Conservation (phyloP, 2,797 vertebrate species). For the Sebastes matsubarae region DNA sequence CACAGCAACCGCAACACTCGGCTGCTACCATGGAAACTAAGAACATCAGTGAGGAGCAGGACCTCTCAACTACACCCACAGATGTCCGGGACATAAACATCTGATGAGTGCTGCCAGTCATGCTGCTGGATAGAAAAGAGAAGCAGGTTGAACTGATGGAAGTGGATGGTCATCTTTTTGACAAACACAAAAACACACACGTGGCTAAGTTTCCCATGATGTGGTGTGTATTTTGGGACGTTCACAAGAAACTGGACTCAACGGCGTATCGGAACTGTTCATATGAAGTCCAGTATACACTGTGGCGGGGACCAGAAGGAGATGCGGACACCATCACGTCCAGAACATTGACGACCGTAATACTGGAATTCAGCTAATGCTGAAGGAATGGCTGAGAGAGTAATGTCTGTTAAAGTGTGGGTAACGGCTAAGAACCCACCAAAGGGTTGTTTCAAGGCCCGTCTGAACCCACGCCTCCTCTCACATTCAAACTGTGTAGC, state of each 20-base stretch:
- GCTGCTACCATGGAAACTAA: slow-evolving; percentile 87
- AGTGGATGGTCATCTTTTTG: not conserved
- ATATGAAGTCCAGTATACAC: not conserved
- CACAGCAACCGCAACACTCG: slow-evolving; percentile 78
- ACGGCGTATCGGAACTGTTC: not conserved
- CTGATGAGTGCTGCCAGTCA: slow-evolving; percentile 75
- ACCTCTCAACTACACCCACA: slow-evolving; percentile 92
- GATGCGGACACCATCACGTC: not conserved
- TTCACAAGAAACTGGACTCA: not conserved
- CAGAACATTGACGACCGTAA: not conserved
- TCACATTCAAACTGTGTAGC: not conserved
- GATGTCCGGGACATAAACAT: slow-evolving; percentile 94
- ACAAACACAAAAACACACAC: not conserved
- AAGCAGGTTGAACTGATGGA: not conserved
- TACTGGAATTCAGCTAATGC: not conserved
- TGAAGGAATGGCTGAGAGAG: not conserved
- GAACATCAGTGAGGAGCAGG: slow-evolving; percentile 85
- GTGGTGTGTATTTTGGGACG: not conserved
- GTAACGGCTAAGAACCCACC: not conserved
- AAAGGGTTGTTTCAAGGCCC: not conserved
- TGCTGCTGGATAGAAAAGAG: not conserved
- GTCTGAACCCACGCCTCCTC: not conserved
- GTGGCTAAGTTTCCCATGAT: not conserved
- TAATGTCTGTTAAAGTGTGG: not conserved
- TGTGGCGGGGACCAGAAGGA: not conserved